Percentiles rank a stretch among this genome's conserved stretches.
Conservation (phyloP, 1,140 invertebrate genomes). For the Orius laevigatus region DNA sequence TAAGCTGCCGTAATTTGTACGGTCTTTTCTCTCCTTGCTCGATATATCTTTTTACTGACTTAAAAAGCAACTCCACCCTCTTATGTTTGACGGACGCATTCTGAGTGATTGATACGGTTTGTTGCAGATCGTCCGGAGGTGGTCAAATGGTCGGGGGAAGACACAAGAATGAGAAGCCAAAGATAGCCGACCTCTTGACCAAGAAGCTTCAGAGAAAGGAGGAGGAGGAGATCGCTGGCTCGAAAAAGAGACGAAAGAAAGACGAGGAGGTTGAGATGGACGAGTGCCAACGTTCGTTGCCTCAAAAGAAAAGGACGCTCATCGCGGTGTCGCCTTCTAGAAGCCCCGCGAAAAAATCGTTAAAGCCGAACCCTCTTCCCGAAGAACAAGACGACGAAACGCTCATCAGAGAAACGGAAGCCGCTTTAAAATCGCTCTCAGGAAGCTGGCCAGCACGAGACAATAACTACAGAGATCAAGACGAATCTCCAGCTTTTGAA, state of each 20-base stretch:
- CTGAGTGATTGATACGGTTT: conserved; percentile 2
- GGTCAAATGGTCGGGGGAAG: conserved; percentile 10
- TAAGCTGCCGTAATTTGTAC: conserved; percentile 6
- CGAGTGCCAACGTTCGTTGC: conserved; percentile 24
- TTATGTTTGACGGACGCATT: no score
- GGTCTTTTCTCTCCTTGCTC: neutral
- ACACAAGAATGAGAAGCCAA: conserved; percentile 10
- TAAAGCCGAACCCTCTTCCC: conserved; percentile 28
- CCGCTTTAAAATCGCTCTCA: conserved; percentile 62
- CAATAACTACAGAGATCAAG: conserved; percentile 47
- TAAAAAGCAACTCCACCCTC: no score
- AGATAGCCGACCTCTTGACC: conserved; percentile 16
- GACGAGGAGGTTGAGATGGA: conserved; percentile 11
- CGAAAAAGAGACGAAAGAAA: conserved; percentile 13
- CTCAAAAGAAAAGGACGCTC: conserved; percentile 43
- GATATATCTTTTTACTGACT: neutral
- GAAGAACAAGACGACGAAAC: conserved; percentile 54
- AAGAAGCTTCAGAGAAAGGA: conserved; percentile 14
- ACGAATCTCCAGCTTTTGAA: conserved; percentile 51
- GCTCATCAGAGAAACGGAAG: conserved; percentile 69
- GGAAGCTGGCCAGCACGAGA: conserved; percentile 58
- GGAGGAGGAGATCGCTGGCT: conserved; percentile 14
- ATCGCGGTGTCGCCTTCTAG: conserved; percentile 27
- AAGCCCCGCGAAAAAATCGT: conserved; percentile 34
- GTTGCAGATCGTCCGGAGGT: conserved; percentile 10